These are phyloP conservation scores for Grus americana DNA, from an alignment of 2,113 vertebrate genomes.

Conservation along the genomic window DNA sequence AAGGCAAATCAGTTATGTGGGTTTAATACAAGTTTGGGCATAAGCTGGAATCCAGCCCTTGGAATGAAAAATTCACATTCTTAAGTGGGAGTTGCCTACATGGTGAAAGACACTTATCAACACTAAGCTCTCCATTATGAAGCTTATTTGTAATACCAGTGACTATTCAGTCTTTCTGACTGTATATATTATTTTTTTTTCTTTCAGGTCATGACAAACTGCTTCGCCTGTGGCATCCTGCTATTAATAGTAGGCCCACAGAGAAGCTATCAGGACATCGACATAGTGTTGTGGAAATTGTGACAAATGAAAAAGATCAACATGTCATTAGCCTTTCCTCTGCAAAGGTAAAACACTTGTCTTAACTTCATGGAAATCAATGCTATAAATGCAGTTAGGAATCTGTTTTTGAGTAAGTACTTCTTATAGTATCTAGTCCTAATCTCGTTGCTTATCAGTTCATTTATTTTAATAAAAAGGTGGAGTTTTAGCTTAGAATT, in stretches of 20 bases:
- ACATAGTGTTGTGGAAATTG: constrained; percentile 72
- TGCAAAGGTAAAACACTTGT: constrained; percentile 66
- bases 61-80: not conserved
- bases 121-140: not conserved
- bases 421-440: not conserved
- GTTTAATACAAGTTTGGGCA: not conserved
- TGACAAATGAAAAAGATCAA: constrained; percentile 76
- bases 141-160: not conserved
- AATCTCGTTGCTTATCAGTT: not conserved
- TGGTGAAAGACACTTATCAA: not conserved
- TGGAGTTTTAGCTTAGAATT: not conserved
- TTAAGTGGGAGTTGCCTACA: not conserved
- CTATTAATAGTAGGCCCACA: constrained; percentile 68
- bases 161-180: not conserved
- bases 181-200: not conserved
- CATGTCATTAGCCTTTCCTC: constrained; percentile 76
- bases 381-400: not conserved
- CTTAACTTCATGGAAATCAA: not conserved
- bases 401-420: not conserved
- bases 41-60: not conserved
- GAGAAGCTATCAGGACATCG: constrained; percentile 72
- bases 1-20: not conserved
- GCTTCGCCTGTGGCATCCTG: constrained; percentile 75
- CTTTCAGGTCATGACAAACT: constrained; percentile 72
- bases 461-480: not conserved